Evolutionary conservation across 2,797 vertebrate genomes (phyloP), one percentile per base, ranked within the genome.

Genomic region (Merluccius polli): DNA sequence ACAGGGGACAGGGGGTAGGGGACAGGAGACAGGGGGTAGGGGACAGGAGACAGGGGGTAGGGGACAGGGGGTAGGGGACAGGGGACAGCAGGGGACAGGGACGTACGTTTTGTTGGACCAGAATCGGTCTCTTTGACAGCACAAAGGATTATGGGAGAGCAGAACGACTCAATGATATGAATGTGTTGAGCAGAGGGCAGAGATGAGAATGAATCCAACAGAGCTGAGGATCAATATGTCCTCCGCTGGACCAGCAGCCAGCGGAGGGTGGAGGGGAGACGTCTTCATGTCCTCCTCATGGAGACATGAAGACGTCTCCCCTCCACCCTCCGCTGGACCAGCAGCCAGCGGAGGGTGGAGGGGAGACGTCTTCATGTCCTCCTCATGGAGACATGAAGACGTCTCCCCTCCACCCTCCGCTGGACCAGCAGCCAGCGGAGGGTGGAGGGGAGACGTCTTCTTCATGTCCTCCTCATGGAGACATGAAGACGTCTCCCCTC

Each of bases 111-210:
- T 18, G 44, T 21, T 6, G 3, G 44, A 52, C 44, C 44, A 52
- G 21, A 52, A 21, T 52, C 44, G 18, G 33, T 59, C 52, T 59
- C 52, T 59, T 59, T 59, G 52, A 59, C 52, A 59, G 21, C 52
- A 68, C 65, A 68, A 68, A 31, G 65, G 24, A 68, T 68, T 68
- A 16, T 68, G 29, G 24, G 27, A 68, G 65, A 29, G 12, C 65
- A 68, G 13, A 68, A 68, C 31, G 24, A 67, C 24, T 67, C 65
- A 68, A 68, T 68, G 65, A 68, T 68, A 29, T 68, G 24, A 68
- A 68, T 68, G 18, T 7, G 52, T 59, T 59, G 21, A 69, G 67
- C 52, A 59, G 52, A 59, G 52, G 52, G 52, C 52, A 59, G 52
- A 59, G n/a, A 59, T 59, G 52, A 59, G 52, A 59, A 59, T 59